These are phyloP conservation scores for Eristalinus sepulchralis DNA, from an alignment of 2,888 invertebrate genomes.

Conservation along the genomic window DNA sequence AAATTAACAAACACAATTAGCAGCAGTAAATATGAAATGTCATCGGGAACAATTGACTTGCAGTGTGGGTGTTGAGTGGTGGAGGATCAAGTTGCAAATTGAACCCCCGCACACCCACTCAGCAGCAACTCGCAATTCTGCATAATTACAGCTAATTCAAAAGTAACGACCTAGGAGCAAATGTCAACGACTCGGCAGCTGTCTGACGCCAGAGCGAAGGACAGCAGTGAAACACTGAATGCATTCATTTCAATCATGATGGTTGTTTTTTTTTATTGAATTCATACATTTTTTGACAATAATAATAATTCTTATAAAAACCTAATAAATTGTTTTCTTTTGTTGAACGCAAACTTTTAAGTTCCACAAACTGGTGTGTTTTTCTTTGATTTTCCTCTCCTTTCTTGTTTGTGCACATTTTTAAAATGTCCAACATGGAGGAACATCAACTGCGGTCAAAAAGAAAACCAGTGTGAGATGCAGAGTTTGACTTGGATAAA, in stretches of 20 bases:
- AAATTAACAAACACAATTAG: conserved; percentile 12
- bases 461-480: neutral
- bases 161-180: neutral
- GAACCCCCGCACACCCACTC: neutral
- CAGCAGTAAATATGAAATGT: neutral
- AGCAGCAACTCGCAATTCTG: neutral
- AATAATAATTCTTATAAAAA: conserved; percentile 46
- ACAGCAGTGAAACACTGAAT: conserved; percentile 4
- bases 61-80: neutral
- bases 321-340: conserved; percentile 20
- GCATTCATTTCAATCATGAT: conserved; percentile 46
- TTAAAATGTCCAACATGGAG: conserved; percentile 6
- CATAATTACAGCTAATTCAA: neutral
- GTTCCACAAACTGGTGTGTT: conserved; percentile 60
- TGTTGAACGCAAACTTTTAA: conserved; percentile 49
- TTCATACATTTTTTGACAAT: conserved; percentile 37
- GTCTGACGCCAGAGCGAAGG: neutral
- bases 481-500: neutral
- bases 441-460: neutral
- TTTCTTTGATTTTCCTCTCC: neutral
- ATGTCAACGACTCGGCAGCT: conserved; percentile 2
- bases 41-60: neutral
- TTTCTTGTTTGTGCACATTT: neutral
- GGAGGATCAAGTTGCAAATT: neutral
- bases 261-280: conserved; percentile 59